Evolutionary conservation across 1,140 invertebrate genomes (phyloP), one percentile per base, ranked within the genome.

Genomic region (Myzus persicae): DNA sequence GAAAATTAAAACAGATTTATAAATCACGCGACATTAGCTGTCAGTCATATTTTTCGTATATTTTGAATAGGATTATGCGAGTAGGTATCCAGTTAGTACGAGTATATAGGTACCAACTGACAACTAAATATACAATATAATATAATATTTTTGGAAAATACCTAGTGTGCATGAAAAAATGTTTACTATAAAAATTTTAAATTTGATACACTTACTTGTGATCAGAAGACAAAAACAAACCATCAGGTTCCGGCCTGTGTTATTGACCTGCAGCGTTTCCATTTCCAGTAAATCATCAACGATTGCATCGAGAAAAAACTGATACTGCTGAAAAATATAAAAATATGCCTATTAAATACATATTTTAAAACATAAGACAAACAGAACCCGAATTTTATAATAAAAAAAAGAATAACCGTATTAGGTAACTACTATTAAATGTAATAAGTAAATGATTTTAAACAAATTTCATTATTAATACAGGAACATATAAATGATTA

Each of bases 271-370:
- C 36, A 93, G 9, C 36, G 36, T 84, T 93, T 85, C 76, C 91
- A 93, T 93, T 93, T 93, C 91, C 46, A 40, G 31, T 93, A n/a
- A 76, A 51, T 51, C 14, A 85, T 85, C 91, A 54, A n/a, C 81
- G 76, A 92, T 92, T 54, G 90, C 90, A 92, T 82, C 48, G 76
- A 51, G 18, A 85, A 84, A 93, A 81, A 84, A 82, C 81, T 82
- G 44, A 82, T 36, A 36, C 67, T 82, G 24, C n/a, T 51, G 40
- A 85, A 24, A 51, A 93, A 85, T 38, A 85, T 54, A 93, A 84
- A 42, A 84, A 42, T 42, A 84, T 81, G 38, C 18, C 20, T 81
- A 82, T 36, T 38, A 18, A 82, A 84, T 84, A 84, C 1, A 84
- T 42, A 84, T 42, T 84, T 42, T 42, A 11, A 42, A 14, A 38